Evolutionary conservation across 2,113 vertebrate genomes (phyloP).

Genomic region (Dendrocopos noguchii): DNA sequence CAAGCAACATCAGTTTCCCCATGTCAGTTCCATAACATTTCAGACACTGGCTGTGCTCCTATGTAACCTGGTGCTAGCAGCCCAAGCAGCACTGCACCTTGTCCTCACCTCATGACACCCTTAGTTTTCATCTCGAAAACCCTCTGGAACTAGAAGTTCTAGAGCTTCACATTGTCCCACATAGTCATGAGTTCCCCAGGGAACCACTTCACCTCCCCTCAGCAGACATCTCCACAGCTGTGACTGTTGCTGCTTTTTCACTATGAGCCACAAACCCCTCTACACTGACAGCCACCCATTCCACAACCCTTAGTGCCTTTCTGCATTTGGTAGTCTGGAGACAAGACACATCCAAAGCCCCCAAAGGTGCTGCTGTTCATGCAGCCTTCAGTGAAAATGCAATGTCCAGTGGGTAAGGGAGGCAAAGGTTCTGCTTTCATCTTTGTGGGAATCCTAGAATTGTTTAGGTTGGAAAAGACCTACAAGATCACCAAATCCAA

Average conservation of each 20-base stretch:
- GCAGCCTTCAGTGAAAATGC: not conserved
- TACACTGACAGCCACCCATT: accelerated
- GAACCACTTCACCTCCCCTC: not conserved
- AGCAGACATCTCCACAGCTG: not conserved
- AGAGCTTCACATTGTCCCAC: not conserved
- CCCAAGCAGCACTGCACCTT: not conserved
- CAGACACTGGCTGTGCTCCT: not conserved
- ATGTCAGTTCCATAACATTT: accelerated
- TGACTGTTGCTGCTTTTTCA: not conserved
- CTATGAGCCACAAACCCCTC: not conserved
- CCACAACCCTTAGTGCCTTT: not conserved
- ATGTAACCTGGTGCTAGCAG: not conserved
- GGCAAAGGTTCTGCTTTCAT: not conserved
- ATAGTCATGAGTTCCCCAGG: not conserved
- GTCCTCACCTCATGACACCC: not conserved
- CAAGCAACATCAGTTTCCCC: not conserved
- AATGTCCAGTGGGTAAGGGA: not conserved
- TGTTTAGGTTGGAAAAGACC: not conserved
- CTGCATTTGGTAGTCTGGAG: not conserved
- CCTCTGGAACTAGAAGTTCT: not conserved
- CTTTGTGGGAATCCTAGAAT: not conserved
- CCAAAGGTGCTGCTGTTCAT: not conserved
- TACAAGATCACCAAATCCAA: not conserved
- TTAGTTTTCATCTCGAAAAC: not conserved
- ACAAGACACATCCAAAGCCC: not conserved